phyloP scores from a whole-genome alignment of 2,113 vertebrate species.

The Chinchilla lanigera region DNA sequence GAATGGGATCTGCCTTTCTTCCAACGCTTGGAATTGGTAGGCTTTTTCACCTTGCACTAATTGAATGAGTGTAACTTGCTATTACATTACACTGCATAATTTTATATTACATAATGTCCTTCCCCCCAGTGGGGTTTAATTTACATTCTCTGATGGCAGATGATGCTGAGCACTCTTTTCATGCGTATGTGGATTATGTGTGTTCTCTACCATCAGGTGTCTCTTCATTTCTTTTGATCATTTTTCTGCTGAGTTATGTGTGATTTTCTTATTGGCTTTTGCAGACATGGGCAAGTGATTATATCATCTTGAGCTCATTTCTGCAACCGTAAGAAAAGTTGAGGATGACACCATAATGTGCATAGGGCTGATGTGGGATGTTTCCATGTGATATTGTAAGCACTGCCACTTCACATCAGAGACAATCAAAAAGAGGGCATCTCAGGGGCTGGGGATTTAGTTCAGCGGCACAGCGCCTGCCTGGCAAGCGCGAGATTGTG shows the following conservation, averaged over 20 bases:
- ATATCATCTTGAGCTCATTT: background rate
- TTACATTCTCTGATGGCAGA: background rate
- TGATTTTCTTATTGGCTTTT: constrained; percentile 31
- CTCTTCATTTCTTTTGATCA: background rate
- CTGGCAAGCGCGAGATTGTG: too few species aligned
- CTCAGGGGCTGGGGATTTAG: too few species aligned
- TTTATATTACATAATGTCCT: background rate
- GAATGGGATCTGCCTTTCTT: background rate
- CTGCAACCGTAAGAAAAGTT: background rate
- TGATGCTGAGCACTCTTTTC: background rate
- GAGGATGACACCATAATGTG: background rate
- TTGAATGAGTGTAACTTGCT: background rate
- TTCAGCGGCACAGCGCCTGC: too few species aligned
- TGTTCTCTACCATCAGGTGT: background rate
- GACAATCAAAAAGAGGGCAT: background rate
- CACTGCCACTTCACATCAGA: background rate
- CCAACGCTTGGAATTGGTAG: background rate
- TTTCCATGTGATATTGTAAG: background rate
- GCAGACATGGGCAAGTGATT: background rate
- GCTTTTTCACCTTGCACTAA: background rate
- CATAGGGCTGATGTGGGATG: background rate
- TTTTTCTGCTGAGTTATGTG: background rate
- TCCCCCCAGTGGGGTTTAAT: background rate
- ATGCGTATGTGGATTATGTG: fast-evolving
- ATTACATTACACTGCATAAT: background rate